A percentile compares a stretch with the other conserved stretches of the same genome.
Evolutionary conservation across 2,797 vertebrate genomes (phyloP).

Genomic region (Enteromius treurensis): DNA sequence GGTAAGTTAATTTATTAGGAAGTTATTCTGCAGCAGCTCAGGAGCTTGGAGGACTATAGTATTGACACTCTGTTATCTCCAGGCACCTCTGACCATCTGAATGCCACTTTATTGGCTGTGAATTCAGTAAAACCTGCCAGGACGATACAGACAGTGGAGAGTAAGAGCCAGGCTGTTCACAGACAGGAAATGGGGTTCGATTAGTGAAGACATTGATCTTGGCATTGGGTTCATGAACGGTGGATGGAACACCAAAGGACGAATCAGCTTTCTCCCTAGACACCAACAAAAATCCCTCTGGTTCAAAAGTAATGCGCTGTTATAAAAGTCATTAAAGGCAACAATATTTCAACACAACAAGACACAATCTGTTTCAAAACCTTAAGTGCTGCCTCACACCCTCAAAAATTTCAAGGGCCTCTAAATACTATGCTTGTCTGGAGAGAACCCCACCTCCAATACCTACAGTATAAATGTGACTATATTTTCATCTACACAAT

Average conservation of each 20-base stretch:
- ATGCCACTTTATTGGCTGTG: constrained; percentile 35
- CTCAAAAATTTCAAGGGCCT: background rate
- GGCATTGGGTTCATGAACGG: constrained; percentile 64
- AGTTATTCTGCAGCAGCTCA: background rate
- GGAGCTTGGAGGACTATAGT: background rate
- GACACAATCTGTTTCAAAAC: constrained; percentile 42
- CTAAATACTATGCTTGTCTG: background rate
- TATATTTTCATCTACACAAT: background rate
- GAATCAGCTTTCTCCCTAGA: constrained; percentile 64
- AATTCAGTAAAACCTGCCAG: constrained; percentile 53
- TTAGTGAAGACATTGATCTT: constrained; percentile 75
- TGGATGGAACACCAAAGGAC: constrained; percentile 51
- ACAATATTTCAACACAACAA: constrained; percentile 53
- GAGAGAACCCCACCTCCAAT: background rate
- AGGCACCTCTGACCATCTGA: constrained; percentile 27
- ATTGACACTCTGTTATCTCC: constrained; percentile 30
- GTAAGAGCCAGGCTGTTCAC: constrained; percentile 52
- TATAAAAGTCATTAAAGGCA: constrained; percentile 49
- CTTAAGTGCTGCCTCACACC: constrained; percentile 47
- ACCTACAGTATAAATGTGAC: constrained; percentile 30
- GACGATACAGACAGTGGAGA: constrained; percentile 49
- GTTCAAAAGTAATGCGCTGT: constrained; percentile 46
- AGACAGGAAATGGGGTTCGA: constrained; percentile 72
- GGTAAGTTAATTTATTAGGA: background rate
- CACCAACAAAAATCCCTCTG: constrained; percentile 63